phyloP scores from a whole-genome alignment of 2,113 vertebrate species.

The Oriolus oriolus region DNA sequence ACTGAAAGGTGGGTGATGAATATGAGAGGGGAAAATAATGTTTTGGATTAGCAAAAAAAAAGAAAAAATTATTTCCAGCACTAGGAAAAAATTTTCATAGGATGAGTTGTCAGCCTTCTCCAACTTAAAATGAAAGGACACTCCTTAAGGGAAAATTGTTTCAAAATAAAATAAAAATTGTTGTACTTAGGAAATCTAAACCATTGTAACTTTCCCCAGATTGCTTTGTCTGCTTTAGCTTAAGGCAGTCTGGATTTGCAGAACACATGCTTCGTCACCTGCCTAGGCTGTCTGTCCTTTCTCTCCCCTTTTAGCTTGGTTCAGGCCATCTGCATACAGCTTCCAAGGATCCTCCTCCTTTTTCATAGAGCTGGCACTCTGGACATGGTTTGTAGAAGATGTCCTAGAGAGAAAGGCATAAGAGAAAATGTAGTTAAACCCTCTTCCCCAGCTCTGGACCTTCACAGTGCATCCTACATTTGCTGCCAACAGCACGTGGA shows the following conservation, averaged over 20 bases:
- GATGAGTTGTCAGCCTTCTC: not conserved
- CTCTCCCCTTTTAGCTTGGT: not conserved
- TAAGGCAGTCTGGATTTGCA: not conserved
- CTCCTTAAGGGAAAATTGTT: not conserved
- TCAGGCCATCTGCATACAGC: not conserved
- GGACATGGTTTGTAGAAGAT: not conserved
- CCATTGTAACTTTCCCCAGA: not conserved
- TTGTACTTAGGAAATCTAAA: not conserved
- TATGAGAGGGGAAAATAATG: not conserved
- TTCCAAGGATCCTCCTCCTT: not conserved
- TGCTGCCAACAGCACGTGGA: not conserved
- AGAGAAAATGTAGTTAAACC: not conserved
- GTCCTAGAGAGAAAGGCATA: not conserved
- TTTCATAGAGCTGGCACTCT: not conserved
- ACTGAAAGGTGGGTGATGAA: not conserved
- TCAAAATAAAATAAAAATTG: not conserved
- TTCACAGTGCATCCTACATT: not conserved
- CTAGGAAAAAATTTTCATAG: not conserved
- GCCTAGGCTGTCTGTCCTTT: not conserved
- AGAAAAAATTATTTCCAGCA: not conserved
- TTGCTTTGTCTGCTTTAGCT: conserved; percentile 6
- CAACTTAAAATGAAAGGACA: not conserved
- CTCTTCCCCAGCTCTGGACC: not conserved
- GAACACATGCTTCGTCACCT: not conserved
- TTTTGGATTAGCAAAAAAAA: not conserved